A percentile compares a stretch with the other conserved stretches of the same genome.
These are phyloP conservation scores for Caranx melampygus DNA, from an alignment of 2,113 vertebrate genomes.

Conservation along the genomic window DNA sequence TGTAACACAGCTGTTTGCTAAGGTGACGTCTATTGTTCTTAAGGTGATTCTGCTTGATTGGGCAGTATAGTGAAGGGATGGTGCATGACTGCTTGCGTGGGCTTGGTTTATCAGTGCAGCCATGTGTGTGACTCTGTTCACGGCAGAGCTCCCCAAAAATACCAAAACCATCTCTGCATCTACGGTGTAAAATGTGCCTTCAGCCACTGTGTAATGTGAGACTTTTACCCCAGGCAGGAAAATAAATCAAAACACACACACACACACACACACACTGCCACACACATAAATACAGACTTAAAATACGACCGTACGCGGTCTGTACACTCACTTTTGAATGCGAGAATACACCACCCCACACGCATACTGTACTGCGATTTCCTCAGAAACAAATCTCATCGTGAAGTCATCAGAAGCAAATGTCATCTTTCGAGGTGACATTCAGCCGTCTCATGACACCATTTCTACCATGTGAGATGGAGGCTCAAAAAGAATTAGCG, in stretches of 20 bases:
- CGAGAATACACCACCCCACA: not conserved
- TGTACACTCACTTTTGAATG: not conserved
- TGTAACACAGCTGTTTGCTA: conserved; percentile 46
- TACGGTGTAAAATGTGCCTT: conserved; percentile 26
- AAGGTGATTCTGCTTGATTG: conserved; percentile 27
- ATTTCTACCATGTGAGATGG: conserved; percentile 24
- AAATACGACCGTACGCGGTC: not conserved
- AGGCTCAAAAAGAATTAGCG: conserved; percentile 6
- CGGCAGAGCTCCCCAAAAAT: conserved; percentile 21
- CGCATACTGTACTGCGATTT: not conserved
- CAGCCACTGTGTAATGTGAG: conserved; percentile 6
- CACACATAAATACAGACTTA: not conserved
- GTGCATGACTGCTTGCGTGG: conserved; percentile 28
- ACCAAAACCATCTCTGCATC: conserved; percentile 1
- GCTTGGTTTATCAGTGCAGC: conserved; percentile 30
- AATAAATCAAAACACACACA: conserved; percentile 45
- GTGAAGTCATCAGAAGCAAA: conserved; percentile 6
- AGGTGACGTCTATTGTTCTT: conserved; percentile 45
- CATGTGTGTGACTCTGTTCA: conserved; percentile 10
- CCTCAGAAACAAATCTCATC: conserved; percentile 10
- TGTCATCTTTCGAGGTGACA: conserved; percentile 40
- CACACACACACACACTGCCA: conserved; percentile 34
- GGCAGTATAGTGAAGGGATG: conserved; percentile 12
- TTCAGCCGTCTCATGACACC: conserved; percentile 31
- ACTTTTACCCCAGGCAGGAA: conserved; percentile 30